Evolutionary conservation across 2,113 vertebrate genomes (phyloP), one percentile per base, ranked within the genome.

Genomic region (Oxygymnocypris stewartii): DNA sequence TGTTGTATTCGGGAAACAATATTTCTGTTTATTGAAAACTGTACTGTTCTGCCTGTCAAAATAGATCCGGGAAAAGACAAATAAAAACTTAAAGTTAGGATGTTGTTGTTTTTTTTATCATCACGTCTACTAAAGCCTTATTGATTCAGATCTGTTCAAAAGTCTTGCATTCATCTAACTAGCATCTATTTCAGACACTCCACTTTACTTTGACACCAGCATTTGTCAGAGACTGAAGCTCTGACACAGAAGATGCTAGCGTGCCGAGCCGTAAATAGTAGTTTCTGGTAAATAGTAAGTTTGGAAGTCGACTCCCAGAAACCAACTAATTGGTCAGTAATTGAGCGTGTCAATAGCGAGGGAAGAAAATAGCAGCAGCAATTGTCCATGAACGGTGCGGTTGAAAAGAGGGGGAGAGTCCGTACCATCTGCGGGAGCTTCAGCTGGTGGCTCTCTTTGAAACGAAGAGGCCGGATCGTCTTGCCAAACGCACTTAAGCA

Each of bases 281-380:
- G 11, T 47, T 82, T 84, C 54, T 65, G 67, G 57, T 81, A 85
- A 86, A 87, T 69, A 84, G 25, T 31, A 74, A 79, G 65, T 79
- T 87, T 83, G 63, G 69, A n/a, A 87, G 65, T 83, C 86, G 81
- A 75, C 31, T 67, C 71, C 51, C 23, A 73, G 37, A 65, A 81
- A 75, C 42, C 49, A 79, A 57, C 63, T 87, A 87, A 89, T 77
- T 85, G 51, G 85, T 25, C 87, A 40, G 37, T 89, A 87, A 87
- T 87, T 85, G 57, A 86, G 79, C 44, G 13, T 82, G 76, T 88
- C 82, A 88, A 76, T 83, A 35, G 63, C 47, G 23, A 79, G 81
- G 65, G 65, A 78, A 73, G 59, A 84, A 89, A 86, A 89, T 87
- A 88, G 84, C 57, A 25, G 71, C 20, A 76, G 88, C 82, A 82